A percentile compares a stretch with the other conserved stretches of the same genome.
phyloP scores from a whole-genome alignment of 2,888 invertebrate genomes.

The Scaptomyza flava region DNA sequence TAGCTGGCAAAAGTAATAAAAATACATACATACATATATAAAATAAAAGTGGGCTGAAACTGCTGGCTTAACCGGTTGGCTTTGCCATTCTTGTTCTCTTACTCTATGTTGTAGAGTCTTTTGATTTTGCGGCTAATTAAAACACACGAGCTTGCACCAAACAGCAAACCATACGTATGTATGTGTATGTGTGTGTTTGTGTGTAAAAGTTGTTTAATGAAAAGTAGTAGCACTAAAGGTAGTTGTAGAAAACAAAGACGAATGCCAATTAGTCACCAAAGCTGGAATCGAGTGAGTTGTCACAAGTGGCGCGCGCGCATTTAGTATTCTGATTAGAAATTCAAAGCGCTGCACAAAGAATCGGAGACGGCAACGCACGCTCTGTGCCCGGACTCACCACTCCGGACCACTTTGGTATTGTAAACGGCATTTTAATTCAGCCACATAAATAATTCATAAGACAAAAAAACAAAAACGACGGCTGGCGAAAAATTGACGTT shows the following conservation, averaged over 20 bases:
- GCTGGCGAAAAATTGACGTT: conserved; percentile 41
- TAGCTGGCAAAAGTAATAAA: conserved; percentile 29
- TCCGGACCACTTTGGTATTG: conserved; percentile 59
- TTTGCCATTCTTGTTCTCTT: conserved; percentile 42
- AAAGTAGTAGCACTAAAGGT: conserved; percentile 33
- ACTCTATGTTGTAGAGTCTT: conserved; percentile 29
- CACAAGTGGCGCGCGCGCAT: conserved; percentile 44
- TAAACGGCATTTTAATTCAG: conserved; percentile 68
- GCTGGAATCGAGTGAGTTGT: conserved; percentile 49
- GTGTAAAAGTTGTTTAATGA: conserved; percentile 42
- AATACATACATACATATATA: not conserved
- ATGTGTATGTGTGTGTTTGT: conserved; percentile 21
- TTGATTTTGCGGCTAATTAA: conserved; percentile 71
- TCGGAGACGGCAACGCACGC: not conserved
- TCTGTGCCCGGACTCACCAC: conserved; percentile 17
- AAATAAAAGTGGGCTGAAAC: conserved; percentile 49
- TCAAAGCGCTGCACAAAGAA: conserved; percentile 48
- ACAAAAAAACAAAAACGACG: conserved; percentile 33
- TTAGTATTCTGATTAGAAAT: conserved; percentile 69
- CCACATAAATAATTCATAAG: conserved; percentile 67
- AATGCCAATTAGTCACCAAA: conserved; percentile 67
- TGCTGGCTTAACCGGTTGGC: conserved; percentile 48
- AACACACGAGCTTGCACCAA: conserved; percentile 50
- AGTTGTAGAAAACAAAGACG: conserved; percentile 42
- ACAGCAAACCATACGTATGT: conserved; percentile 33